Evolutionary conservation across 2,888 invertebrate genomes (phyloP), one percentile per base, ranked within the genome.

Genomic region (Volucella bombylans): DNA sequence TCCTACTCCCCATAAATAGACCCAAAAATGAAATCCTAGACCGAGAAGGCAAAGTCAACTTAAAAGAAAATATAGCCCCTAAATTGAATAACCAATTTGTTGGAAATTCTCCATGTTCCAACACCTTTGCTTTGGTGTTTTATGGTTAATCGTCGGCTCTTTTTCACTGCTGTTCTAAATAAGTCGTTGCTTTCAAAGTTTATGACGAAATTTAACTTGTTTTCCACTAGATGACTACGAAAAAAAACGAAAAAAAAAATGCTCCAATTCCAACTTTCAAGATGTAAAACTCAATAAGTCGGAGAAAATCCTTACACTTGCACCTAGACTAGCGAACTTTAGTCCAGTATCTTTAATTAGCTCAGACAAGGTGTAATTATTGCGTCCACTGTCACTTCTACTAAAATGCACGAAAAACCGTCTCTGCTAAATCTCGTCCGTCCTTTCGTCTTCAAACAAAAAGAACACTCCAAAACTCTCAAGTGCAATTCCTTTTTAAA

Each of bases 21-120:
- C 43, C 62, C 41, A 14, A 15, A 57, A 82, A 79, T 64, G 50
- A 64, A 79, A 64, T 79, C 74, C 68, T 62, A 59, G 52, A 73
- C 73, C 64, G 15, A 61, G 54, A 61, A 41, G n/a, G 41, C 31
- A 10, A 54, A 61, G 39, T 10, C 38, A 62, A 45, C 45, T 47
- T 39, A 14, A 31, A 9, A 15, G 1, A 31, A 55, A 23, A 15
- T 57, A 50, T 12, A 14, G 38, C 18, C n/a, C 52, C 23, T 38
- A 68, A 77, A 69, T 69, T 77, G 62, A 41, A 77, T 54, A 69
- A 62, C 62, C 77, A 69, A 77, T 62, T 77, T 55, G 76, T 59
- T 15, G 14, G 52, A 59, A 67, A 47, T 43, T 41, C 59, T 14
- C 11, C 18, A 6, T 14, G 31, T 18, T 8, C 47, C 10, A 6